Evolutionary conservation across 2,888 invertebrate species (phyloP), one percentile per base, ranked within the genome.

Genomic region (Tenthredo scrophulariae): DNA sequence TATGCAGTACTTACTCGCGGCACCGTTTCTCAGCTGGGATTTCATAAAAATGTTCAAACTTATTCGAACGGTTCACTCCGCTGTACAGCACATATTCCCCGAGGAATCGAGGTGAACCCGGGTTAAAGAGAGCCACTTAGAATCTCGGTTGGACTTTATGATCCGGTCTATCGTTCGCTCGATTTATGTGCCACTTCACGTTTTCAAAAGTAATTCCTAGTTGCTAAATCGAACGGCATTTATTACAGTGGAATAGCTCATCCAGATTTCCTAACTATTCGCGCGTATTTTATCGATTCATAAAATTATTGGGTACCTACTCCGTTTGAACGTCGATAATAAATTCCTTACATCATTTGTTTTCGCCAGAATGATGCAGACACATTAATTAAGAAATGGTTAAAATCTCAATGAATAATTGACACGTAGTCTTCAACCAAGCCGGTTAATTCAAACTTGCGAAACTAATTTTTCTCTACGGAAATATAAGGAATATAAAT

Each of bases 101-200:
- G 72, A 33, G 50, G n/a, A 50, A 77, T 77, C 54, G 77, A 43
- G 72, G 72, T 74, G 22, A 40, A 26, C 54, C 50, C n/a, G 77
- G 77, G 77, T 77, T 54, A 50, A 77, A 29, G 54, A 29, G 54
- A 77, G 33, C 54, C 77, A 77, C 77, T 77, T 54, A 77, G 77
- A 77, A 77, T 77, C 77, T 54, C 18, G 77, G 6, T 22, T 54
- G 18, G 4, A 77, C 29, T 77, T 77, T 77, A 54, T 40, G 77
- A 77, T n/a, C 77, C 6, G 18, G 75, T 77, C 10, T 54, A 33
- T 77, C 50, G 77, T 50, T 54, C 54, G 7, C 29, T 77, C 50
- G 54, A 77, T 77, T 77, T 77, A 77, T 77, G 54, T 74, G 72
- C 72, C 72, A 74, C 43, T 74, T 54, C 50, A 33, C 29, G 37